A percentile compares a stretch with the other conserved stretches of the same genome.
These are phyloP conservation scores for Apostichopus californicus DNA, from an alignment of 35 echinoderm and acorn worm genomes.

Conservation along the genomic window DNA sequence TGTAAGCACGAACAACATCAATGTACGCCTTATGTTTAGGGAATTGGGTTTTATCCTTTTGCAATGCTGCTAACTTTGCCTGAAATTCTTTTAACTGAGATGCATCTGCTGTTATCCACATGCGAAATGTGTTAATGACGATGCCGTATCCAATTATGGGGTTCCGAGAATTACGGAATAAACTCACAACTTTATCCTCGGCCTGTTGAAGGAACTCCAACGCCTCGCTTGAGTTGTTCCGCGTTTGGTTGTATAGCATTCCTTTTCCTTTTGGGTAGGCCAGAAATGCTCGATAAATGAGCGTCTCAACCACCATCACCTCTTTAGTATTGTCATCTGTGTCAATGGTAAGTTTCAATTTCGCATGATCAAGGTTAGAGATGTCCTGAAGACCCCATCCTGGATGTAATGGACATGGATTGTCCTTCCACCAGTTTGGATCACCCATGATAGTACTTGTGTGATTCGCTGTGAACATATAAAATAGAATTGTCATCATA, in stretches of 20 bases:
- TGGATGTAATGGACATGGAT: too few species aligned
- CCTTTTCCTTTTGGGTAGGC: neutral
- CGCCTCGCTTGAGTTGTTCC: neutral
- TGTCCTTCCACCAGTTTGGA: too few species aligned
- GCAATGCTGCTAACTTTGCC: neutral
- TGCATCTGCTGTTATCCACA: neutral
- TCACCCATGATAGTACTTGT: too few species aligned
- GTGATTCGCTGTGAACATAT: too few species aligned
- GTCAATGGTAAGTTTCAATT: slow-evolving; percentile 2
- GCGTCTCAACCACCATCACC: neutral
- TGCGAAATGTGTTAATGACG: neutral
- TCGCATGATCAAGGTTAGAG: neutral
- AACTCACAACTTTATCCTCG: neutral
- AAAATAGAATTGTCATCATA: too few species aligned
- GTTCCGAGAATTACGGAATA: neutral
- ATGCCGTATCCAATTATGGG: slow-evolving; percentile 15
- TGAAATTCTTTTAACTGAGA: neutral
- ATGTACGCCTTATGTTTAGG: neutral
- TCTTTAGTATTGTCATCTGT: neutral
- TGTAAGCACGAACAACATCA: slow-evolving; percentile 13
- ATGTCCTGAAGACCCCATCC: slow-evolving; percentile 15
- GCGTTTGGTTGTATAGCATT: neutral
- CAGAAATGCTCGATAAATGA: slow-evolving; percentile 30
- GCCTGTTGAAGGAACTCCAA: neutral
- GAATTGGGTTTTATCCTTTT: neutral